Base-by-base conservation (phyloP, 2,797 vertebrate species). In the Gadopsis bispinosus region DNA sequence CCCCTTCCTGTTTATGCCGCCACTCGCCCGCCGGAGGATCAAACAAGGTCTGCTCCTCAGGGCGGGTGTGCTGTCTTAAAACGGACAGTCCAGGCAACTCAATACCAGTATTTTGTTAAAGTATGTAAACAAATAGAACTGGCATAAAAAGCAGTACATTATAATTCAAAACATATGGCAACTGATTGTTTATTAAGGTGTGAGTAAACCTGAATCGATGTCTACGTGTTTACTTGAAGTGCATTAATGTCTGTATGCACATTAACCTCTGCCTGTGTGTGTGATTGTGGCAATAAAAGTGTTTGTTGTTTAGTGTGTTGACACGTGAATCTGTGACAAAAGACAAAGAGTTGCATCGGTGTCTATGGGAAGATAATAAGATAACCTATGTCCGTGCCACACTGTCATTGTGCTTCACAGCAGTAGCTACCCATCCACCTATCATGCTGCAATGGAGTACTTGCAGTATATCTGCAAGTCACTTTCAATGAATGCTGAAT, bases 1-100 rank as follows among this genome's bases (percentile, higher is more conserved):
- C 89, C 91, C 69, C 89, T 91, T 93, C 92, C 92, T 93, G 92
- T 93, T 91, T 92, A 89, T 87, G 86, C 77, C 55, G 74, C 83
- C 82, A 65, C 85, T 87, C 41, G 50, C 79, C 75, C 50, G 39
- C 80, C 73, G 67, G 54, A 90, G 85, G 91, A 92, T 92, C 89
- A 89, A 90, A 89, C 81, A 29, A 77, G 74, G 83, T 50, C 69
- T 59, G 80, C 64, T 73, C 65, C 37, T 82, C 78, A 0, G n/a
- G 81, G 47, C 20, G 69, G 81, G 76, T 43, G 77, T 63, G 70
- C 67, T 67, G 70, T 78, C 68, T 72, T 82, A 22, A 81, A 62
- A 35, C 8, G n/a, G 75, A 58, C 54, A 26, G 51, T 65, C n/a
- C 54, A 19, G 29, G n/a, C 69, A 45, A 72, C 69, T 58, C 69